These are phyloP conservation scores for Eudyptes chrysolophus DNA, from an alignment of 2,113 vertebrate genomes.

Conservation along the genomic window DNA sequence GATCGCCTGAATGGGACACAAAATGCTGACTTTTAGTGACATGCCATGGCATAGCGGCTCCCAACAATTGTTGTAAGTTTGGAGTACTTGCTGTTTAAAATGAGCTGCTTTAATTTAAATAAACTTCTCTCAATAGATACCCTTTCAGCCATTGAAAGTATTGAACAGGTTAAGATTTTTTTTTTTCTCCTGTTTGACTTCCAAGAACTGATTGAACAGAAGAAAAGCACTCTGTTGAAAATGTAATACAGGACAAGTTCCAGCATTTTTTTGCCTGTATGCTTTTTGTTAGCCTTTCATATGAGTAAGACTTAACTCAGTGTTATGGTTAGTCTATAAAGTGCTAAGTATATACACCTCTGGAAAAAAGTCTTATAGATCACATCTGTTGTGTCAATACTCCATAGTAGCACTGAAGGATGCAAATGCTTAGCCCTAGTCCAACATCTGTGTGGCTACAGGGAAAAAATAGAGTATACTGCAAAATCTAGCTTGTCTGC, in stretches of 20 bases:
- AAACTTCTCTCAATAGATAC: neutral
- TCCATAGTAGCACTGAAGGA: neutral
- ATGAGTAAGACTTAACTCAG: neutral
- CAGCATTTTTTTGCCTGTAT: neutral
- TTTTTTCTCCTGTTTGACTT: neutral
- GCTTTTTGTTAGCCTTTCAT: neutral
- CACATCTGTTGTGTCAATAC: neutral
- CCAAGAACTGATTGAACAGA: neutral
- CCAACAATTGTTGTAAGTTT: neutral
- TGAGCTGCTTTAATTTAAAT: neutral
- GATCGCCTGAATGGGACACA: constrained; percentile 53
- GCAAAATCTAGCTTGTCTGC: neutral
- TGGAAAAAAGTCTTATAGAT: neutral
- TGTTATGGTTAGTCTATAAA: neutral
- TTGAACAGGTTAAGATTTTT: neutral
- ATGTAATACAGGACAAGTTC: neutral
- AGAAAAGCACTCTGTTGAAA: neutral
- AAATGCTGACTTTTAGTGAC: neutral
- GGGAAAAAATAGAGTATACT: neutral
- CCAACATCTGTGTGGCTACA: neutral
- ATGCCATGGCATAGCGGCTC: neutral
- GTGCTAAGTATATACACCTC: neutral
- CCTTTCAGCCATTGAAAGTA: neutral
- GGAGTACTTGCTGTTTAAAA: neutral
- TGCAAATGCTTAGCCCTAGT: neutral